A percentile compares a stretch with the other conserved stretches of the same genome.
Conservation (phyloP, 2,797 vertebrate genomes). For the Amphiprion clarkii region DNA sequence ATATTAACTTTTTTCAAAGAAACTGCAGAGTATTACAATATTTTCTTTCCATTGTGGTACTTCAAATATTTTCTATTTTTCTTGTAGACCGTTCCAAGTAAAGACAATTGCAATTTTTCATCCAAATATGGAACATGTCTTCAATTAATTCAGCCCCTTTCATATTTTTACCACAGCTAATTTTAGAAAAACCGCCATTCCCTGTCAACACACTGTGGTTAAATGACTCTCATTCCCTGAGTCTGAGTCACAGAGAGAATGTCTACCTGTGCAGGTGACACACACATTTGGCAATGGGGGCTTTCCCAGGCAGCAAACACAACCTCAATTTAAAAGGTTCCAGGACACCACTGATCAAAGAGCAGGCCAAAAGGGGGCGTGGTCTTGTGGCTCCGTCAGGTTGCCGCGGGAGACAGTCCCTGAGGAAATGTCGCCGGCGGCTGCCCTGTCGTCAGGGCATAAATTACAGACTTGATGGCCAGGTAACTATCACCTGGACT, state of each 20-base stretch:
- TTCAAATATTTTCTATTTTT: background rate
- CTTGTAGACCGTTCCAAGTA: background rate
- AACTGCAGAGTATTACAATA: too few relatives aligned
- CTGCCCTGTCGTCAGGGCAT: conserved; percentile 49
- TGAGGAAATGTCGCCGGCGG: conserved; percentile 52
- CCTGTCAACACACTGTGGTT: background rate
- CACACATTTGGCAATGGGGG: conserved; percentile 20
- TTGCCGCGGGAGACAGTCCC: conserved; percentile 62
- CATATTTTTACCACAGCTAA: background rate
- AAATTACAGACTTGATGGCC: conserved; percentile 75
- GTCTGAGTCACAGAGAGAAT: conserved; percentile 38
- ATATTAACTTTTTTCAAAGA: too few relatives aligned
- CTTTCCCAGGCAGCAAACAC: conserved; percentile 48
- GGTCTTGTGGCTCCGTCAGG: conserved; percentile 57
- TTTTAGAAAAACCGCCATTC: background rate
- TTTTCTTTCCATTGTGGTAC: background rate
- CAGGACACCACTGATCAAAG: conserved; percentile 71
- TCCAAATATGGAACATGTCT: background rate
- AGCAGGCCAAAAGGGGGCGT: conserved; percentile 49
- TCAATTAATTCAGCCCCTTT: background rate
- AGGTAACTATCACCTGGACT: conserved; percentile 75
- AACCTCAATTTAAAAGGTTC: conserved; percentile 58
- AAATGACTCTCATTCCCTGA: conserved; percentile 17
- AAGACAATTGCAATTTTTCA: too few relatives aligned
- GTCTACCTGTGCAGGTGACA: conserved; percentile 57